Evolutionary conservation across 2,113 vertebrate genomes (phyloP).

Genomic region (Okapia johnstoni): DNA sequence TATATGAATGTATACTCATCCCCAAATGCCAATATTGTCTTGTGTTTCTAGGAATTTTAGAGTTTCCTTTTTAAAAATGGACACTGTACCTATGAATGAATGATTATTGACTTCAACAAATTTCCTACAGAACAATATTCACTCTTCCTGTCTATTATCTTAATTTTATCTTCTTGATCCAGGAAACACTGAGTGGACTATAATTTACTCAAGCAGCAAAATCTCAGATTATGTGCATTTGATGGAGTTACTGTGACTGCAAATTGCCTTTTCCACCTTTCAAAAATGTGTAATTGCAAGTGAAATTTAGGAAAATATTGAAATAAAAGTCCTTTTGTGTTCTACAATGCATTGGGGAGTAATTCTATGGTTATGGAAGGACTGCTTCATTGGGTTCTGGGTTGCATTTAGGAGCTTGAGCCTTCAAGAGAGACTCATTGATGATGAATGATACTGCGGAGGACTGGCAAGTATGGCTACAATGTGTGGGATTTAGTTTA

Average conservation of each 20-base stretch:
- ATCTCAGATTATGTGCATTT: conserved; percentile 70
- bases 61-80: conserved; percentile 76
- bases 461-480: background rate
- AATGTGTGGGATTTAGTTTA: background rate
- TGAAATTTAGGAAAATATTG: conserved; percentile 78
- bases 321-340: conserved; percentile 81
- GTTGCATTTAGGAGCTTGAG: conserved; percentile 62
- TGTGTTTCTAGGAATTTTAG: conserved; percentile 80
- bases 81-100: conserved; percentile 77
- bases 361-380: conserved; percentile 68
- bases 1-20: conserved; percentile 77
- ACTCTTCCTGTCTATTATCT: conserved; percentile 1
- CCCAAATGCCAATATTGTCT: conserved; percentile 73
- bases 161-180: conserved; percentile 21
- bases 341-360: conserved; percentile 67
- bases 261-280: conserved; percentile 77
- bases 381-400: conserved; percentile 47
- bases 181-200: conserved; percentile 56
- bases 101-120: conserved; percentile 70
- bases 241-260: conserved; percentile 76
- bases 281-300: conserved; percentile 79
- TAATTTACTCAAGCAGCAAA: conserved; percentile 66
- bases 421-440: conserved; percentile 48
- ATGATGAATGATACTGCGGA: conserved; percentile 15
- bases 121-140: conserved; percentile 71